Evolutionary conservation across 2,113 vertebrate species (phyloP), one percentile per base, ranked within the genome.

Genomic region (Anseranas semipalmata): DNA sequence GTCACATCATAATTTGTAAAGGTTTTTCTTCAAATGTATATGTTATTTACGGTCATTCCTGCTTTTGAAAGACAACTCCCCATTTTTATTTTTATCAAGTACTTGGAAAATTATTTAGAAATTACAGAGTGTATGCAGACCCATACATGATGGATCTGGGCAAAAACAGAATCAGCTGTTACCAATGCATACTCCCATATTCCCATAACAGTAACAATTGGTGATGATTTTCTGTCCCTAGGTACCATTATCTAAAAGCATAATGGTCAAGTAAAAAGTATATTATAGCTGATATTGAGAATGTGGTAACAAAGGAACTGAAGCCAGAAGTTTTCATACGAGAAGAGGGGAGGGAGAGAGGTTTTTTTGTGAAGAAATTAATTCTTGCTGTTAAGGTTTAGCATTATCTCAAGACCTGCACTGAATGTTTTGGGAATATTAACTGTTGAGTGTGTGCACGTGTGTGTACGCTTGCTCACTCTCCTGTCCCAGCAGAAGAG

Each of bases 401-500:
- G 27, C 5, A 1, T 35, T 48, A 37, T 60, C 12, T 73, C 9
- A 37, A 84, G 53, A 66, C 18, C 30, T 35, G 8, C n/a, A 28
- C 4, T 55, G 53, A 58, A 15, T 70, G 7, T 58, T 80, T 70
- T 50, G 41, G 39, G 37, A 80, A 63, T 59, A 41, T 58, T 70
- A n/a, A 25, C 58, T 58, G 16, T 59, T 10, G 19, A 7, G 15
- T 41, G n/a, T 43, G 12, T 12, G 14, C 25, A 25, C 3, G 6
- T 1, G 2, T 15, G 8, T 62, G 6, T 37, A 46, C 2, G 0
- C 27, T 74, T 43, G 8, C 41, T 79, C 0, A 33, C 15, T 62
- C 9, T 7, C 13, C 35, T 75, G 24, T 75, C 20, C 6, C 27
- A 76, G 56, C 39, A 67, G 52, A 82, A 55, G 21, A 59, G 9